Evolutionary conservation across 2,888 invertebrate genomes (phyloP).

Genomic region (Tenthredo livida): DNA sequence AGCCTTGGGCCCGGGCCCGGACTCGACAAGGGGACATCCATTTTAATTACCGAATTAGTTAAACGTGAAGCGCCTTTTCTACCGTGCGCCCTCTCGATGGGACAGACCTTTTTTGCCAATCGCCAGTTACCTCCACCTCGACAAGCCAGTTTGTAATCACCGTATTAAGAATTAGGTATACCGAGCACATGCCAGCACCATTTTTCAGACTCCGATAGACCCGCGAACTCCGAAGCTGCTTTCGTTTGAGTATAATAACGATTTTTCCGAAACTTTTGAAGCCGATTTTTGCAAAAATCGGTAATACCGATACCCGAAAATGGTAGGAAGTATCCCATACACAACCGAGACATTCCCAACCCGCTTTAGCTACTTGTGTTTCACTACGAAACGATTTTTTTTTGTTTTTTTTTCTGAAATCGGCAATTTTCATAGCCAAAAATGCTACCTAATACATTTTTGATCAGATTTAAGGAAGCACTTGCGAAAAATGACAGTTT

Average conservation of each 20-base stretch:
- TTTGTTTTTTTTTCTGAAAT: no score
- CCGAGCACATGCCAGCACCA: neutral
- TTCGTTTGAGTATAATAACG: neutral
- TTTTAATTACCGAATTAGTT: constrained; percentile 72
- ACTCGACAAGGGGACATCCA: constrained; percentile 65
- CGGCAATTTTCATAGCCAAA: no score
- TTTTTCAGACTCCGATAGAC: neutral
- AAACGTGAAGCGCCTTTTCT: constrained; percentile 58
- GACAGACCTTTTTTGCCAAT: constrained; percentile 31
- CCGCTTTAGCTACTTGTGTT: neutral
- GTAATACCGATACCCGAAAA: neutral
- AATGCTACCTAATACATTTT: no score
- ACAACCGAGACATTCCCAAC: neutral
- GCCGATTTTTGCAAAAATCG: neutral
- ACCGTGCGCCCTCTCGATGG: neutral
- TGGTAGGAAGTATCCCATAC: neutral
- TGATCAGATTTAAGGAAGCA: no score
- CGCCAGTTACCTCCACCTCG: constrained; percentile 32
- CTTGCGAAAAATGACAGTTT: no score
- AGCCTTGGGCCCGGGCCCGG: constrained; percentile 56
- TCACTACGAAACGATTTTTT: neutral
- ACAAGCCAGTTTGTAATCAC: constrained; percentile 23
- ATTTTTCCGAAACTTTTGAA: neutral
- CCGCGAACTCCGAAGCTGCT: neutral
- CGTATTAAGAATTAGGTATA: constrained; percentile 3